Base-by-base conservation (phyloP, 2,113 vertebrate species). In the Anoplopoma fimbria region DNA sequence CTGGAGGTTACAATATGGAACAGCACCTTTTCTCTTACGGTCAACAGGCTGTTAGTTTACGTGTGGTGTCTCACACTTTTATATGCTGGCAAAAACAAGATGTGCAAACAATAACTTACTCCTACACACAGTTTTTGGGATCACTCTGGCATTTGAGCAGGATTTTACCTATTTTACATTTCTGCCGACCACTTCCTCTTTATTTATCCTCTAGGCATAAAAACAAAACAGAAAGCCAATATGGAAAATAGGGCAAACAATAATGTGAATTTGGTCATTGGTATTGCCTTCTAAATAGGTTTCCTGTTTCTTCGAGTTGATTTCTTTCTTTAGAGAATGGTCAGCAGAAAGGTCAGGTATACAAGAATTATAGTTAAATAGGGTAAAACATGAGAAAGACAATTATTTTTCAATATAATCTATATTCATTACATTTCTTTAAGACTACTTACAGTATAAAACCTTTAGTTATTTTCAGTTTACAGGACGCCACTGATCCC, bases 381-480 rank as follows among this genome's bases (percentile, higher is more conserved):
- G 55, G 69, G 7, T 78, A 63, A 83, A 77, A 81, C 38, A 74
- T 62, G 6, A 69, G 55, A 79, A 89, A 75, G 8, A 77, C 12
- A 12, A 17, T 25, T 68, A 23, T 49, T 7, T 64, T 80, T 71
- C 38, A 62, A 67, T 83, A 75, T n/a, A 72, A 29, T 67, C 29
- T 75, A 75, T 71, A 64, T 81, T 75, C 64, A 74, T 72, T 58
- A 42, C 0, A 7, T 78, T 72, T 81, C 12, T 61, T 45, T 60
- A 70, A n/a, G n/a, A 85, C 67, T 69, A 83, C n/a, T 25, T 67
- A 76, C 15, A 76, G 40, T 90, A 88, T 61, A 89, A 92, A 91
- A 90, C 21, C 21, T 58, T 6, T 19, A 60, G 61, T 65, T 40
- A 60, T 81, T 79, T 75, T 75, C 51, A 45, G 15, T 82, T 70